Evolutionary conservation across 2,888 invertebrate genomes (phyloP).

Genomic region (Andrena fulva): DNA sequence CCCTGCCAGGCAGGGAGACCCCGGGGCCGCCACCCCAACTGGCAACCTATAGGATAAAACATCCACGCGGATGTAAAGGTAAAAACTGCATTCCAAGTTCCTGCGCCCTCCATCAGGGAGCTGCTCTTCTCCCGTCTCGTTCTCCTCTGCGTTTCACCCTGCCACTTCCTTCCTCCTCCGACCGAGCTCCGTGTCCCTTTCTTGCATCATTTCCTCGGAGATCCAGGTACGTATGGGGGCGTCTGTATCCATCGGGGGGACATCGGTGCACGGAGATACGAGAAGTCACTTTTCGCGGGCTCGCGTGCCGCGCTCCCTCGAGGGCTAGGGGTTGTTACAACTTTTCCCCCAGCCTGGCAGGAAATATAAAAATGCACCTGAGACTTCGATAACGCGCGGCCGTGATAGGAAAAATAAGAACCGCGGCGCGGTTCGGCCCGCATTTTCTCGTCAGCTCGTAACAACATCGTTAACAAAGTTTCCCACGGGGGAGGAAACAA

Average conservation of each 20-base stretch:
- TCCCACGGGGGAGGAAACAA: slow-evolving; percentile 19
- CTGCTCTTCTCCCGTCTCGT: slow-evolving; percentile 27
- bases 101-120: slow-evolving; percentile 42
- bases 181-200: background rate
- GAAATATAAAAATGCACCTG: slow-evolving; percentile 74
- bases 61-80: slow-evolving; percentile 54
- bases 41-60: slow-evolving; percentile 49
- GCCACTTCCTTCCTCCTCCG: slow-evolving; percentile 12
- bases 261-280: slow-evolving; percentile 46
- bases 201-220: slow-evolving; percentile 34
- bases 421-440: background rate
- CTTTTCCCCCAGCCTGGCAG: slow-evolving; percentile 59
- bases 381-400: slow-evolving; percentile 65
- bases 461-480: slow-evolving; percentile 62
- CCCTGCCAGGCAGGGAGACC: slow-evolving; percentile 35
- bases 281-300: slow-evolving; percentile 68
- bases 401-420: slow-evolving; percentile 64
- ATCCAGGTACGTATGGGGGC: slow-evolving; percentile 1
- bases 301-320: slow-evolving; percentile 58
- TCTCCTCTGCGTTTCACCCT: slow-evolving; percentile 8
- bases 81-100: slow-evolving; percentile 75
- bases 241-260: slow-evolving; percentile 34
- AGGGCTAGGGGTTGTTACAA: slow-evolving; percentile 69
- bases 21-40: background rate
- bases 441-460: slow-evolving; percentile 39